These are phyloP conservation scores for Mechanitis mazaeus DNA, from an alignment of 2,888 invertebrate species.

Conservation along the genomic window DNA sequence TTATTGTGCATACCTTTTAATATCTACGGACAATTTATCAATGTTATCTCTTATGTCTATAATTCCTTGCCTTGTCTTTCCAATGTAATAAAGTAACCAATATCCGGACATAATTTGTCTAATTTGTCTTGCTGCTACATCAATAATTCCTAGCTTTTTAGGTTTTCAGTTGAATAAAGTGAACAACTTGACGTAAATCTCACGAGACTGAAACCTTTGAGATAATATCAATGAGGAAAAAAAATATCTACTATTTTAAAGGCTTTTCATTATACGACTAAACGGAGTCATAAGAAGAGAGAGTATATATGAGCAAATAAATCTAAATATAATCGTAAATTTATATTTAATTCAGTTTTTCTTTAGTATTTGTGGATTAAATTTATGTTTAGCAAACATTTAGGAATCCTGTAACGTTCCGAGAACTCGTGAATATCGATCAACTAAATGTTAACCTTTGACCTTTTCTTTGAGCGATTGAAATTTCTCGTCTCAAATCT, in stretches of 20 bases:
- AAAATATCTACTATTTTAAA: too few species aligned
- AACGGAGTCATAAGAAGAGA: too few species aligned
- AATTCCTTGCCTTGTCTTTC: not conserved
- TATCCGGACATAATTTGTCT: not conserved
- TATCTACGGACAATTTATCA: not conserved
- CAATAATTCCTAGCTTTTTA: constrained; percentile 4
- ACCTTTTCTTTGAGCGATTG: constrained; percentile 51
- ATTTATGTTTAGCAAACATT: constrained; percentile 3
- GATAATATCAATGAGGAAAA: too few species aligned
- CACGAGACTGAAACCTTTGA: not conserved
- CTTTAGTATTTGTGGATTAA: not conserved
- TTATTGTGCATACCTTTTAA: not conserved
- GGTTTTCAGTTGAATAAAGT: not conserved
- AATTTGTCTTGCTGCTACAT: constrained; percentile 1
- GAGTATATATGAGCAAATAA: too few species aligned
- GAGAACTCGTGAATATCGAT: constrained; percentile 54
- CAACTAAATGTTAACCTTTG: constrained; percentile 55
- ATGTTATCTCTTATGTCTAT: not conserved
- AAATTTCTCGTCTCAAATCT: constrained; percentile 40
- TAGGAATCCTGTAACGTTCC: constrained; percentile 37
- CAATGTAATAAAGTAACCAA: constrained; percentile 3
- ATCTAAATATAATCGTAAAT: too few species aligned
- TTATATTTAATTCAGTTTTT: too few species aligned
- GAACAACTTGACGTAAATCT: not conserved
- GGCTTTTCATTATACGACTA: too few species aligned